Evolutionary conservation across 2,113 vertebrate species (phyloP), one percentile per base, ranked within the genome.

Genomic region (cat (Felis catus)): DNA sequence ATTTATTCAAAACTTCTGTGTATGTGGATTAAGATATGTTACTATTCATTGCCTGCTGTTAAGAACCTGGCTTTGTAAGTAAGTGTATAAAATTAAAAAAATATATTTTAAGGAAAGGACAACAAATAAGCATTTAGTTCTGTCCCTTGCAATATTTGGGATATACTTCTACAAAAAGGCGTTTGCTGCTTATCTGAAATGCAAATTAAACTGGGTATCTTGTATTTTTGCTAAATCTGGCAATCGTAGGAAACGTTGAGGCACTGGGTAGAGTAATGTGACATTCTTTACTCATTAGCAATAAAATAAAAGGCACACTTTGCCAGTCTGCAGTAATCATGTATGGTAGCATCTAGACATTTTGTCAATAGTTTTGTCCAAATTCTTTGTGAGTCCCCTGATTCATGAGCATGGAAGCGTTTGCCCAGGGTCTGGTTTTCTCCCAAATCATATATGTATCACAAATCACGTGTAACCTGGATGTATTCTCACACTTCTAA

Each of bases 151-250:
- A 92, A 36, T 90, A 90, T 73, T 81, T 63, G 27, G 65, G 31
- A 74, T 27, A 90, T 71, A 58, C 3, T 81, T 93, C 27, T 51
- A 61, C 18, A 74, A 74, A 74, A 70, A 66, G 10, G 3, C 31
- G 55, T 82, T 83, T 33, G 1, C 65, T 84, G 10, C 73, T 89
- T 87, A 53, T 71, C 51, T 88, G 78, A 95, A 91, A 94, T 95
- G 86, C 36, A 78, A 82, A n/a, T 92, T 63, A 89, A 86, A 55
- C 36, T 82, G 7, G 7, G 1, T 79, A 41, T 85, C 45, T 81
- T 80, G 9, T 63, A 80, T 68, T 97, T 95, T 97, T 95, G 87
- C 31, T 93, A 85, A 78, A 76, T 83, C 66, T 39, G n/a, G 23
- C 12, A 86, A 55, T 27, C 2, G 45, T 70, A 48, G 53, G 39